Evolutionary conservation across 2,888 invertebrate species (phyloP), one percentile per base, ranked within the genome.

Genomic region (Hedychridium roseum): DNA sequence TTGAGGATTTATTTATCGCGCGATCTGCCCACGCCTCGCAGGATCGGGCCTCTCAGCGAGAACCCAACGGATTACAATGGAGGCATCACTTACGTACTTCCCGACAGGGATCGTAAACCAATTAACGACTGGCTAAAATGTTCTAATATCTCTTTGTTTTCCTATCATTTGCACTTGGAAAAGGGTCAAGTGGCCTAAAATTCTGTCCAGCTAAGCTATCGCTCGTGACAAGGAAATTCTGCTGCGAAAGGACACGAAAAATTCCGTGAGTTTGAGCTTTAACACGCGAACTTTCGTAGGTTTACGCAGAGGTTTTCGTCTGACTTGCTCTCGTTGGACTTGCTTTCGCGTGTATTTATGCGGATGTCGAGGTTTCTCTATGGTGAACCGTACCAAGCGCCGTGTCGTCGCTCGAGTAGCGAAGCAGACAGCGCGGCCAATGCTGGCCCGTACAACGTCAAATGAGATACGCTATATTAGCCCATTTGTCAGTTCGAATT

Each of bases 201-300:
- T 23, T 23, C 23, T 6, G 23, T n/a, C n/a, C 23, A 23, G 23
- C 9, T 23, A 23, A 23, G 23, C 18, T 7, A 38, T 51, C 44
- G 50, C 51, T 51, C 51, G 51, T 51, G 51, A 51, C 50, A 48
- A 42, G 49, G 49, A 37, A 37, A 38, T 32, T 40, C 27, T 38
- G 23, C 39, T 26, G 18, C 43, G 37, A n/a, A n/a, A n/a, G n/a
- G n/a, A n/a, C n/a, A n/a, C n/a, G n/a, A n/a, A n/a, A n/a, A n/a
- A n/a, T 40, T 23, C 34, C 40, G 36, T 30, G 52, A 52, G 41
- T 45, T 45, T 46, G 45, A 32, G 46, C 45, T 51, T 53, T 41
- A 50, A 36, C 52, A 53, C 52, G 52, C 52, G 39, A 53, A 52
- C 52, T 51, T 53, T 53, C 38, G 52, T 41, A 49, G 47, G 46